phyloP scores from a whole-genome alignment of 2,888 invertebrate genomes.

The Sclerodermus sp. region DNA sequence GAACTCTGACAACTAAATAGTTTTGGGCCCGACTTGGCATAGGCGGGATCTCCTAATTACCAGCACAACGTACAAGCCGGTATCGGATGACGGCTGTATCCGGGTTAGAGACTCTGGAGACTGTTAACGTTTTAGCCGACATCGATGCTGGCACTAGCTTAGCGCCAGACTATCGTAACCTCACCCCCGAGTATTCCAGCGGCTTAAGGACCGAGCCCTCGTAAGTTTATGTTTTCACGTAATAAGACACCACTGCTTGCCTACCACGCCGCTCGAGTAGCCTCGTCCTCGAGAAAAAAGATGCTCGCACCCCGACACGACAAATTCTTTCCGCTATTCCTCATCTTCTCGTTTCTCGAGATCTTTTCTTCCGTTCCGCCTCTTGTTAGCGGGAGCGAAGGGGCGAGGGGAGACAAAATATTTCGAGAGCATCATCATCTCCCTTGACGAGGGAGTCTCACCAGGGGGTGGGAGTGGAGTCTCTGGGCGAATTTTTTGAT shows the following conservation, averaged over 20 bases:
- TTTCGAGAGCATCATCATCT: too few relatives aligned
- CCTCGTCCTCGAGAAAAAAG: slow-evolving; percentile 12
- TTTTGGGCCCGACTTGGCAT: slow-evolving; percentile 21
- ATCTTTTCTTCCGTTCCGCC: too few relatives aligned
- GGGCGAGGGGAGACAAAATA: too few relatives aligned
- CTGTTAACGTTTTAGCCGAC: slow-evolving; percentile 33
- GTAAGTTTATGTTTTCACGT: slow-evolving; percentile 29
- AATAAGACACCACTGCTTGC: slow-evolving; percentile 14
- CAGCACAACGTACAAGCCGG: slow-evolving; percentile 27
- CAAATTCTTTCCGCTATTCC: too few relatives aligned
- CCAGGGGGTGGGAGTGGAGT: too few relatives aligned
- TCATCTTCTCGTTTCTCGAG: too few relatives aligned
- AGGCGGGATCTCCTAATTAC: slow-evolving; percentile 44
- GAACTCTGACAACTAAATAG: slow-evolving; percentile 32
- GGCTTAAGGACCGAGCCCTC: slow-evolving; percentile 12
- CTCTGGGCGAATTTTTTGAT: too few relatives aligned
- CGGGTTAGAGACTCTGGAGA: slow-evolving; percentile 35
- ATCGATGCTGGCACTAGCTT: slow-evolving; percentile 21
- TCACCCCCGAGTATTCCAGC: slow-evolving; percentile 8
- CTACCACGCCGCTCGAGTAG: slow-evolving; percentile 7
- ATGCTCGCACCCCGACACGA: not conserved
- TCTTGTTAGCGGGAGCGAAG: too few relatives aligned
- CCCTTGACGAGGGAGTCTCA: too few relatives aligned
- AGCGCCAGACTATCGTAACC: slow-evolving; percentile 25
- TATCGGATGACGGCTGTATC: slow-evolving; percentile 42